phyloP scores from a whole-genome alignment of 2,888 invertebrate species.

The Pammene aurita region DNA sequence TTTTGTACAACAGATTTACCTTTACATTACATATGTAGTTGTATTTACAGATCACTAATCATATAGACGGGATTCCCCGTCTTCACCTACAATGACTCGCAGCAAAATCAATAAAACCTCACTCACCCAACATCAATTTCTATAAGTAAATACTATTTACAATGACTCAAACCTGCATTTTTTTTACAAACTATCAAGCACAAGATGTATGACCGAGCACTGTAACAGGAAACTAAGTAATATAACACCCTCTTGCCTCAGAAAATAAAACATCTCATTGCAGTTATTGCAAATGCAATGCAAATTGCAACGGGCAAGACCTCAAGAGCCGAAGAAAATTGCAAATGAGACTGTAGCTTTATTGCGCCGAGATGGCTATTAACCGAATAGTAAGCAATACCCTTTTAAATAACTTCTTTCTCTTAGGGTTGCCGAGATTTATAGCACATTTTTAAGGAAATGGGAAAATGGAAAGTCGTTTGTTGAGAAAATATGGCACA shows the following conservation, averaged over 20 bases:
- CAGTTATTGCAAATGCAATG: slow-evolving; percentile 38
- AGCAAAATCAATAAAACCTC: no score
- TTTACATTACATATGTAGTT: not conserved
- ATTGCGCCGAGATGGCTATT: slow-evolving; percentile 48
- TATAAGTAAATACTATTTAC: no score
- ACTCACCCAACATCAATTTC: no score
- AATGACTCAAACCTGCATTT: no score
- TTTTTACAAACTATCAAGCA: not conserved
- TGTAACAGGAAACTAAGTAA: not conserved
- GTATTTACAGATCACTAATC: not conserved
- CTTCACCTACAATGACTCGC: no score
- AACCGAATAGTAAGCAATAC: slow-evolving; percentile 45
- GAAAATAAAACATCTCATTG: slow-evolving; percentile 28
- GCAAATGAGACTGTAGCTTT: slow-evolving; percentile 44
- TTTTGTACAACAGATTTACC: not conserved
- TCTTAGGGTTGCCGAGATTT: slow-evolving; percentile 29
- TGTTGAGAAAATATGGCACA: slow-evolving; percentile 1
- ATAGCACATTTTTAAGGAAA: slow-evolving; percentile 12
- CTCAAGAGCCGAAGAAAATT: slow-evolving; percentile 38
- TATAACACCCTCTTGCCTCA: slow-evolving; percentile 8
- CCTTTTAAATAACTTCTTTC: slow-evolving; percentile 42
- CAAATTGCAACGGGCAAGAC: slow-evolving; percentile 39
- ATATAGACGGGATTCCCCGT: no score
- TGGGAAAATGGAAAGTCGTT: slow-evolving; percentile 7
- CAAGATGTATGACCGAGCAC: not conserved